Conservation (phyloP, 2,113 vertebrate genomes). For the Phainopepla nitens region DNA sequence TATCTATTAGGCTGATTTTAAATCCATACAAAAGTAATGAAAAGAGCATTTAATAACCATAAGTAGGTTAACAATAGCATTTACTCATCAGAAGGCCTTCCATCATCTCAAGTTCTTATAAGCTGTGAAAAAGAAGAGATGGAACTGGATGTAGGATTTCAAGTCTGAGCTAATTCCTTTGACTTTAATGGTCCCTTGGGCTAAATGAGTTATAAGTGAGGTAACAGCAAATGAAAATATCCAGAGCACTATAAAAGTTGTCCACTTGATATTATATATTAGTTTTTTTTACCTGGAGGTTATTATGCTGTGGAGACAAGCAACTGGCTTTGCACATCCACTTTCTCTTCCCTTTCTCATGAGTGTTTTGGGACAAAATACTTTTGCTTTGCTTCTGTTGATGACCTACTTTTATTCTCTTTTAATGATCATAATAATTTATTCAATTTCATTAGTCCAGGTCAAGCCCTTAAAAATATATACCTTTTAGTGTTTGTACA, state of each 20-base stretch:
- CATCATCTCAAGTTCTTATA: neutral
- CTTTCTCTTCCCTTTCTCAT: neutral
- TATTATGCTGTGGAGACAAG: neutral
- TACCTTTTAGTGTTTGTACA: rapidly evolving
- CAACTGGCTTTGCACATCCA: neutral
- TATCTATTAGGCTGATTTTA: neutral
- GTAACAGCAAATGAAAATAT: neutral
- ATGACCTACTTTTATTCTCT: neutral
- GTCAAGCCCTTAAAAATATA: neutral
- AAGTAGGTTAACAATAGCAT: neutral
- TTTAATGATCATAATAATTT: neutral
- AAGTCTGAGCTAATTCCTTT: neutral
- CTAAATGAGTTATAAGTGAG: neutral
- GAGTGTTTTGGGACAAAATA: neutral
- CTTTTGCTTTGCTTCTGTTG: neutral
- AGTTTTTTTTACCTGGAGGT: neutral
- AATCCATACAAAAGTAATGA: neutral
- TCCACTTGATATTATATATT: neutral
- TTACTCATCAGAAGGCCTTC: neutral
- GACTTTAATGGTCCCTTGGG: neutral
- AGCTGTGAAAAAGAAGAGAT: neutral
- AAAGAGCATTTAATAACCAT: conserved; percentile 10
- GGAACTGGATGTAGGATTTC: neutral
- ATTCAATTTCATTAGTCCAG: neutral
- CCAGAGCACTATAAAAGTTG: neutral